Base-by-base conservation (phyloP, 2,113 vertebrate genomes). In the Callipepla californica region DNA sequence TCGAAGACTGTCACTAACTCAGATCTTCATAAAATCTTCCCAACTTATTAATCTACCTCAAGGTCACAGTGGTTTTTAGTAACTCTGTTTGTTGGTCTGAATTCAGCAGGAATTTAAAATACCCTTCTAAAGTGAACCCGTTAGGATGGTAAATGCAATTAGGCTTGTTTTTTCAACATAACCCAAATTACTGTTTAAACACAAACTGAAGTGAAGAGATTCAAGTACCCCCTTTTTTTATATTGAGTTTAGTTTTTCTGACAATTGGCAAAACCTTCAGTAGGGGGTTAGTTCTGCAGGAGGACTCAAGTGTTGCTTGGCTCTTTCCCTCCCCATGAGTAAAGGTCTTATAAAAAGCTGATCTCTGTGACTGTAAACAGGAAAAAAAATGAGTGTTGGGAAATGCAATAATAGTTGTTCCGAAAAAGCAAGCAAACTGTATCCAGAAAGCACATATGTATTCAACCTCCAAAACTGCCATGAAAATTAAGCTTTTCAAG, bases 401-500 rank as follows among this genome's bases (percentile, higher is more conserved):
- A 93, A 94, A 92, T 77, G 19, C 74, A 93, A 38, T 81, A 79
- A 84, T 10, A 86, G 58, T 76, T 92, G 62, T 42, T 91, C 86
- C 74, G 70, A 55, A 96, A 89, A 92, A 91, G 34, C 48, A 94
- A 87, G 36, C 6, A 73, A 92, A 77, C 55, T 13, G 4, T 82
- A 73, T 77, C 59, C 3, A 2, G 80, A 84, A 94, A 76, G 57
- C 12, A 45, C 23, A 19, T 69, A 63, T 32, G 47, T 50, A 81
- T 79, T 63, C 2, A 3, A 23, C 47, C 90, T 63, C 50, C 58
- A 89, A 89, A 95, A 87, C 12, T 91, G 42, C 28, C 17, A 44
- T 59, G 34, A 63, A 93, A 91, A 92, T 93, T 38, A 82, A 92
- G 55, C 63, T 89, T 91, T 84, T 85, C 59, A 80, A 85, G 75